phyloP scores from a whole-genome alignment of 2,797 vertebrate genomes.

The Phyllotis vaccarum region DNA sequence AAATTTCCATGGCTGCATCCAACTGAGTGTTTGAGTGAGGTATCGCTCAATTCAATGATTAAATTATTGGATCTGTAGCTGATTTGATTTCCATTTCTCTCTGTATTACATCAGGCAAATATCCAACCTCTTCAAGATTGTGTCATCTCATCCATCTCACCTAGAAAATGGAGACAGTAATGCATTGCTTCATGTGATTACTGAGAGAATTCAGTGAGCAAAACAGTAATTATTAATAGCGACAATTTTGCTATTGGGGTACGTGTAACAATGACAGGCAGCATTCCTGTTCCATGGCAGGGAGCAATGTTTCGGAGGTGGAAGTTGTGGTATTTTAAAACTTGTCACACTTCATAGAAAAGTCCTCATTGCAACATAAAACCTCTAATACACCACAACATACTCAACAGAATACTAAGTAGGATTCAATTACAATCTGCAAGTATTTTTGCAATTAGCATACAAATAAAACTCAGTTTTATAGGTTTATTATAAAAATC shows the following conservation, averaged over 20 bases:
- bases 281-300: not conserved
- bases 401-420: not conserved
- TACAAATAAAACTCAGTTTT: constrained; percentile 31
- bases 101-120: constrained; percentile 24
- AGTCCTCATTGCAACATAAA: not conserved
- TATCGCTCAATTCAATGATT: constrained; percentile 27
- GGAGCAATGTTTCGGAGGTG: not conserved
- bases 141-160: not conserved
- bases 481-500: constrained; percentile 15
- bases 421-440: not conserved
- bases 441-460: constrained; percentile 17
- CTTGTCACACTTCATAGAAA: not conserved
- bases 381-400: not conserved
- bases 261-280: not conserved
- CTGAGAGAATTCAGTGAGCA: constrained; percentile 28
- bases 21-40: constrained; percentile 1
- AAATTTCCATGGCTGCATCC: not conserved
- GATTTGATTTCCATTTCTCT: constrained; percentile 34
- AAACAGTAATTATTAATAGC: not conserved
- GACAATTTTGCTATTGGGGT: not conserved
- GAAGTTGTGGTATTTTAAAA: not conserved
- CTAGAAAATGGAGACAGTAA: constrained; percentile 41
- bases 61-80: constrained; percentile 25
- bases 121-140: constrained; percentile 24
- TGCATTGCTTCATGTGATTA: constrained; percentile 18